Evolutionary conservation across 2,797 vertebrate genomes (phyloP), one percentile per base, ranked within the genome.

Genomic region (Sylvia borin): DNA sequence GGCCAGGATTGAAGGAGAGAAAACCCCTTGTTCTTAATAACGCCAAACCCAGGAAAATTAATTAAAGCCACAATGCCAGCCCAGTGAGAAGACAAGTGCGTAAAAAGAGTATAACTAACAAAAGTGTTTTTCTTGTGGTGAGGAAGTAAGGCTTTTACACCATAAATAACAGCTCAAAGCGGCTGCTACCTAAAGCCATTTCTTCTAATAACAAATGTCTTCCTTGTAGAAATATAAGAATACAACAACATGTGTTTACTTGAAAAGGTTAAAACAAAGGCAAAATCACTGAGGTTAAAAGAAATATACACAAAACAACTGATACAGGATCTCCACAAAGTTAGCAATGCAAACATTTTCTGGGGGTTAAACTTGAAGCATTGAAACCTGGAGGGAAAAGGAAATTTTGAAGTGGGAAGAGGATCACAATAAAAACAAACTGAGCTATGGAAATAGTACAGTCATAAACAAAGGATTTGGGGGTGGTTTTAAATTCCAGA

Each of bases 261-360:
- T 60, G 31, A 64, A 43, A 91, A 92, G 57, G 38, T 73, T 91
- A 77, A 91, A 87, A 90, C 13, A 92, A 79, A 92, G 71, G 47
- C 32, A 88, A 80, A 88, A 58, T 1, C 16, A 75, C 12, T 0
- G 4, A 54, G 20, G 29, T 58, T 45, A 66, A 85, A 75, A 62
- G 70, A 83, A 80, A 34, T 17, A 66, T 50, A 18, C 42, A 85
- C 25, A 70, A 88, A 92, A 48, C 25, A 88, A 36, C 27, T 21
- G 79, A 66, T 48, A 57, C 4, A 67, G n/a, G 73, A 80, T 42
- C 19, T 80, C 58, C 18, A 38, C 40, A 38, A 88, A 92, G n/a
- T 64, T 20, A 78, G 14, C 57, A 66, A 42, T 47, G 31, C 17
- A 67, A 64, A 90, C 72, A n/a, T 62, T 62, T 72, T 53, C 31